phyloP scores from a whole-genome alignment of 2,797 vertebrate genomes.

The Enteromius thamalakanensis region DNA sequence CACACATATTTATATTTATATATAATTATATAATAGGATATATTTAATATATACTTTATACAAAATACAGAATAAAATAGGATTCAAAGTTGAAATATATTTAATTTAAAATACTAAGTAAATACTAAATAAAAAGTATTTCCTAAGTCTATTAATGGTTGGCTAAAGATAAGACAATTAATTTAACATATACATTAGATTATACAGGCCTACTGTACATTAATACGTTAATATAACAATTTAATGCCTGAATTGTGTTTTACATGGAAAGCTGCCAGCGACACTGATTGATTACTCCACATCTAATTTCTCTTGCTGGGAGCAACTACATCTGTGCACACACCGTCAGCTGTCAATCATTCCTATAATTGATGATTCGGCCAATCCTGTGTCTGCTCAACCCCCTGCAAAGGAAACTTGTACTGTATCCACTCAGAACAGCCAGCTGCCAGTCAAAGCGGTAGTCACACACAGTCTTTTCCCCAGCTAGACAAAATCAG shows the following conservation, averaged over 20 bases:
- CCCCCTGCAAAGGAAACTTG: constrained; percentile 79
- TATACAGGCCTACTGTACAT: neutral
- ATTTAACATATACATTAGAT: neutral
- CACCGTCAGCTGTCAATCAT: constrained; percentile 79
- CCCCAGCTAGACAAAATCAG: constrained; percentile 46
- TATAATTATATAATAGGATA: too few species aligned
- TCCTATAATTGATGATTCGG: constrained; percentile 84
- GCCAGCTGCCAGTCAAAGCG: constrained; percentile 58
- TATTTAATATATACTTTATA: neutral
- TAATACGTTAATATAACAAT: constrained; percentile 10
- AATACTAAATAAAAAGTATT: neutral
- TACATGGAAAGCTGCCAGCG: constrained; percentile 66
- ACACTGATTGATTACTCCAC: constrained; percentile 91
- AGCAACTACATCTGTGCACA: constrained; percentile 88
- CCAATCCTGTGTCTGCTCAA: constrained; percentile 82
- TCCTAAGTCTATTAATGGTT: neutral
- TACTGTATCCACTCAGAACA: constrained; percentile 85
- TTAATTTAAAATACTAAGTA: too few species aligned
- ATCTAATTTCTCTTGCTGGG: constrained; percentile 88
- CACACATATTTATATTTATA: too few species aligned
- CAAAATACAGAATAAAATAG: neutral
- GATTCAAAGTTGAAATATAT: neutral
- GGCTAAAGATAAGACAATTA: neutral
- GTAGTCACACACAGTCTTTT: constrained; percentile 31
- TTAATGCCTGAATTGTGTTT: constrained; percentile 27